phyloP scores from a whole-genome alignment of 2,113 vertebrate species.

The Oxyruncus cristatus region DNA sequence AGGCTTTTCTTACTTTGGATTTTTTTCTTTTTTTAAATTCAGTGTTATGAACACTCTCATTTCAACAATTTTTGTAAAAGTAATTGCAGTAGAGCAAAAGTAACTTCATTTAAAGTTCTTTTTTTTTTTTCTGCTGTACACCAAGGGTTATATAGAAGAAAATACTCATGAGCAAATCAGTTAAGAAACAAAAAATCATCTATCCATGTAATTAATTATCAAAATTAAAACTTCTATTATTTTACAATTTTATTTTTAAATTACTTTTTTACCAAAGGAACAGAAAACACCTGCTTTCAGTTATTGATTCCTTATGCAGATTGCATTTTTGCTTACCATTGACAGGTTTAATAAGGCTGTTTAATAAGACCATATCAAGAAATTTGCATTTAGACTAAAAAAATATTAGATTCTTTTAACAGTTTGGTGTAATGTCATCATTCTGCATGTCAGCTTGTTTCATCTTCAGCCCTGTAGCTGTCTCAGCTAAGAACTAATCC shows the following conservation, averaged over 20 bases:
- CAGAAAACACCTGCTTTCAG: neutral
- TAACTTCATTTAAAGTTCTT: neutral
- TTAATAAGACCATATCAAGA: neutral
- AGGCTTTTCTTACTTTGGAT: neutral
- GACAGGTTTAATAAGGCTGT: neutral
- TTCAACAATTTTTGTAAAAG: neutral
- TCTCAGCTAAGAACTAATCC: neutral
- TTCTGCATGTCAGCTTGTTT: neutral
- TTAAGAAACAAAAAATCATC: neutral
- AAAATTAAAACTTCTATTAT: neutral
- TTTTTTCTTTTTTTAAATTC: neutral
- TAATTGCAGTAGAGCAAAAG: neutral
- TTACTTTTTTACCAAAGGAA: neutral
- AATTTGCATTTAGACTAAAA: neutral
- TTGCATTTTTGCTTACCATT: neutral
- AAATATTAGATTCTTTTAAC: neutral
- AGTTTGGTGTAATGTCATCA: neutral
- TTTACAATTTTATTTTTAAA: neutral
- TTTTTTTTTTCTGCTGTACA: neutral
- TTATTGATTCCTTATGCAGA: neutral
- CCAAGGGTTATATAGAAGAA: neutral
- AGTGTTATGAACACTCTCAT: neutral
- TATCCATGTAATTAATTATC: neutral
- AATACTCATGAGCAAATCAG: neutral
- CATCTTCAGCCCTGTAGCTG: neutral